Conservation (phyloP, 2,113 vertebrate species). For the Cricetomys ansorgei region DNA sequence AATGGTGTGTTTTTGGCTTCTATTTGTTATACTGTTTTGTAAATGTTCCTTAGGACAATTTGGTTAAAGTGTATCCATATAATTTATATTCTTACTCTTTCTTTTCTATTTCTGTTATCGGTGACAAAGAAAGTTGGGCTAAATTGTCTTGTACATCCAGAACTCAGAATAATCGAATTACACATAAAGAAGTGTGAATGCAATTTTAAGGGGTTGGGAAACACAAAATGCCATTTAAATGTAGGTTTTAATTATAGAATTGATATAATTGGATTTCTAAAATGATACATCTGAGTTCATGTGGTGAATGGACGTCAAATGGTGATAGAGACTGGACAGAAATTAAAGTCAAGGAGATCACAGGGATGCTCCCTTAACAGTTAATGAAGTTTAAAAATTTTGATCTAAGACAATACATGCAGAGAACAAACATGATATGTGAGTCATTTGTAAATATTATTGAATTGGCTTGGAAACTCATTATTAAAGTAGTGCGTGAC, state of each 20-base stretch:
- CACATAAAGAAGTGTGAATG: background rate
- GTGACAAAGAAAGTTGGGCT: background rate
- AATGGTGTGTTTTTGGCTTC: background rate
- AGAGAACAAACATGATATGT: background rate
- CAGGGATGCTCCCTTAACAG: background rate
- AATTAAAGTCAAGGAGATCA: background rate
- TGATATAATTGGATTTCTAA: background rate
- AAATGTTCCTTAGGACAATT: background rate
- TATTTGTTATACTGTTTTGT: background rate
- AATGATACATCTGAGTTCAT: background rate
- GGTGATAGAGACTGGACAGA: background rate
- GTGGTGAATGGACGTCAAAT: background rate
- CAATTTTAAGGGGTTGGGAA: background rate
- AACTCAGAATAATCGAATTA: background rate
- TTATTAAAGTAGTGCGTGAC: background rate
- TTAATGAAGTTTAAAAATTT: background rate
- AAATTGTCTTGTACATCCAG: background rate
- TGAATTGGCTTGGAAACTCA: background rate
- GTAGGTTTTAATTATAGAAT: constrained; percentile 26
- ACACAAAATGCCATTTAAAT: background rate
- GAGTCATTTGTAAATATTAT: background rate
- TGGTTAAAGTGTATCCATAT: background rate
- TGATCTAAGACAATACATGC: background rate
- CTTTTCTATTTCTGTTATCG: background rate
- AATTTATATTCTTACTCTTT: background rate